Base-by-base conservation (phyloP, 2,888 invertebrate genomes). In the Mesorhabditis spiculigera region DNA sequence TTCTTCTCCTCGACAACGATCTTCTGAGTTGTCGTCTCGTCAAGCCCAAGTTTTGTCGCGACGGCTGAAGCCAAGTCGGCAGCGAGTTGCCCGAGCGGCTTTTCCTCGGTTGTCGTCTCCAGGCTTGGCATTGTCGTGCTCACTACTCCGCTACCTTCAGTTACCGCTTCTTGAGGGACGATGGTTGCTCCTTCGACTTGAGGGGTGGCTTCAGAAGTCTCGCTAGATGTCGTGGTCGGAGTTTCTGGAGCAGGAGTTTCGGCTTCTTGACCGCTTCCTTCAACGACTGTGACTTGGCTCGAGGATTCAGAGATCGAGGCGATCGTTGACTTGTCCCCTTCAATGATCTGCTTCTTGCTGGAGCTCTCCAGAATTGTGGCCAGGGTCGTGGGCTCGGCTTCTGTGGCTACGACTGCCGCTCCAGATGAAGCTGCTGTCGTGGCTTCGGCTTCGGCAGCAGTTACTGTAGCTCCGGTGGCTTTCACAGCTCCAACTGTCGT, bases 281-380 rank as follows among this genome's bases (percentile, higher is more conserved):
- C 58, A 1, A 50, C 0, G 58, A n/a, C 3, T 13, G 58, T n/a
- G n/a, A 2, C 16, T 2, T 50, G 64, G 28, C 67, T 68, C 13
- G 67, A 69, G 6, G 72, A 65, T 13, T 65, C 74, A 43, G 65
- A 65, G 6, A 72, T 65, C 5, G 68, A 58, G 13, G 72, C 65
- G n/a, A 70, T 65, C 63, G 63, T 65, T 63, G 64, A 2, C 8
- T 63, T n/a, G 8, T 63, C 8, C 13, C 8, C 41, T 28, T 63
- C 2, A 16, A 41, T 10, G 64, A 63, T 28, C 28, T 28, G 28
- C 28, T n/a, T n/a, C n/a, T n/a, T n/a, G n/a, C n/a, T n/a, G n/a
- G n/a, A n/a, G n/a, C n/a, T n/a, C 41, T 44, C 64, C 5, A 67
- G 65, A 5, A 43, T 64, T 8, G 67, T 44, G 28, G 45, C 45